Evolutionary conservation across 1,140 invertebrate genomes (phyloP).

Genomic region (Protaetia brevitarsis): DNA sequence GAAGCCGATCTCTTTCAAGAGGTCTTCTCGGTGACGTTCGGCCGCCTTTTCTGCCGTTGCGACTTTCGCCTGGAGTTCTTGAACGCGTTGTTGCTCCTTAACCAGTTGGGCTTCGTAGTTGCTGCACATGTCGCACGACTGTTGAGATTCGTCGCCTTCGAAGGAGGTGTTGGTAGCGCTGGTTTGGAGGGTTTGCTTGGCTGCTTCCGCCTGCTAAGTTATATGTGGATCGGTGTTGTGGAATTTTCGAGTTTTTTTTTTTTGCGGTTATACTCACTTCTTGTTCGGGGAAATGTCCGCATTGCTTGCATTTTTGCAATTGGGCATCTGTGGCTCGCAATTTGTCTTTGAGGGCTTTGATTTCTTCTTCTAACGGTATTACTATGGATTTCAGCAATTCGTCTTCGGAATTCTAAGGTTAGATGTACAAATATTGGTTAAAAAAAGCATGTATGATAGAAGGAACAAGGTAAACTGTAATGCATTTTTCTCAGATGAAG

Average conservation of each 20-base stretch:
- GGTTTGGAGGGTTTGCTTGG: not conserved
- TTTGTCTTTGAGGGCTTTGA: conserved; percentile 84
- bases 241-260: not conserved
- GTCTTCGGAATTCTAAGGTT: conserved; percentile 60
- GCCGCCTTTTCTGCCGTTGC: conserved; percentile 56
- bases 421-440: conserved; percentile 34
- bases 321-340: conserved; percentile 77
- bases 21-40: conserved; percentile 61
- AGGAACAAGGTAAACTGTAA: not conserved
- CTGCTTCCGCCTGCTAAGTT: not conserved
- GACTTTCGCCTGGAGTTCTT: conserved; percentile 60
- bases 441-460: conserved; percentile 3
- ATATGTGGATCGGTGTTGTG: not conserved
- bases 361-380: conserved; percentile 88
- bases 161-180: conserved; percentile 41
- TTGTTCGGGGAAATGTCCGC: conserved; percentile 36
- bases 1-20: conserved; percentile 65
- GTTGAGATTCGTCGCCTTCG: conserved; percentile 36
- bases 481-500: too few relatives aligned
- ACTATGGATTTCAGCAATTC: conserved; percentile 86
- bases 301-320: conserved; percentile 60
- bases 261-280: conserved; percentile 27
- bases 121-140: conserved; percentile 66
- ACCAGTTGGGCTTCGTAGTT: conserved; percentile 71
- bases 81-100: conserved; percentile 60